Evolutionary conservation across 2,113 vertebrate species (phyloP), one percentile per base, ranked within the genome.

Genomic region (Psephotus haematonotus): DNA sequence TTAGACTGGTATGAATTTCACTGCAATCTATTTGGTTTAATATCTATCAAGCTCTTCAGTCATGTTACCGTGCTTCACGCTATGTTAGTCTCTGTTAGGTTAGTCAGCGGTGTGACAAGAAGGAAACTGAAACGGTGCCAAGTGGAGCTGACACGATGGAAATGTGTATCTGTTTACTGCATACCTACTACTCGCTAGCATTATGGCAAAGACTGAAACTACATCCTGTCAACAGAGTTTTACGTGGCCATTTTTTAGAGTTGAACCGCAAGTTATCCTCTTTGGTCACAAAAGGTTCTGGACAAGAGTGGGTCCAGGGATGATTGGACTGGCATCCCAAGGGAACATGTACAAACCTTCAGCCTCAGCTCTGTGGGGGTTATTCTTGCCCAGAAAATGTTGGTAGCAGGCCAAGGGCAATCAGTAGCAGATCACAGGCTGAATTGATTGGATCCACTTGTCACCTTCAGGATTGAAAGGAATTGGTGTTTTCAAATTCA

Each of bases 91-190:
- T 79, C 62, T 90, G 74, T 71, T 67, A 84, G 59, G 27, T 44
- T 87, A 86, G 41, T 80, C 71, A 82, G 68, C 13, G n/a, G 41
- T 59, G 16, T 80, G 47, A 55, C 57, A 65, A 81, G 89, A 79
- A 85, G 37, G 59, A 69, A 83, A 68, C 15, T 19, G 55, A 68
- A 67, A 86, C 52, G 62, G 46, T 55, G 27, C 60, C 82, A 49
- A 81, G 64, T 0, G 0, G 41, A 6, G 8, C 59, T 88, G 85
- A 75, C 1, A 2, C 6, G 28, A 63, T 71, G 19, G 71, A 82
- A 92, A 82, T 2, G 3, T 68, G 57, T 79, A 47, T 75, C 39
- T 12, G 3, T 46, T 46, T 87, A 62, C 84, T 93, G 69, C 60
- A 27, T 57, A 28, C 44, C 39, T 18, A 9, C 55, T 89, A 16